Evolutionary conservation across 1,140 invertebrate species (phyloP), one percentile per base, ranked within the genome.

Genomic region (Papilio aristodemus): DNA sequence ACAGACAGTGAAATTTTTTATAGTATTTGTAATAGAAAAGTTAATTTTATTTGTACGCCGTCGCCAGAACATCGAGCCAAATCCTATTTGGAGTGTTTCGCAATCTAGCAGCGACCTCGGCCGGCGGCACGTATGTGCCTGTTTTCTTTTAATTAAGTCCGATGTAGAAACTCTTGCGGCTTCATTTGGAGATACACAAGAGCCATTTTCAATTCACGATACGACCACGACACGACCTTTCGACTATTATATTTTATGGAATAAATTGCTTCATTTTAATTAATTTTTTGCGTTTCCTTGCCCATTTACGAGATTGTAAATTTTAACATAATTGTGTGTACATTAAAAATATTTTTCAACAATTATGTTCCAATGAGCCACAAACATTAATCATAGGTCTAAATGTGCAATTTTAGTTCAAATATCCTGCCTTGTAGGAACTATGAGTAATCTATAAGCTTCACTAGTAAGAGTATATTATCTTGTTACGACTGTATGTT

Each of bases 71-170:
- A 64, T 64, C 37, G 63, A 36, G 43, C 41, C 41, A 66, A 66
- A 50, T 66, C 63, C 41, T 46, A 66, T 66, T 66, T 66, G 43
- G 63, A 25, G 41, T 66, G 43, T 41, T 25, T 63, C 60, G 32
- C 67, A 63, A 57, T 69, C 41, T 68, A 38, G 36, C 70, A 37
- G 64, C 67, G 69, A 71, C 67, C 78, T 73, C 76, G 74, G 19
- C 22, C 63, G 41, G n/a, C 41, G 41, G 25, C 41, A 63, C 38
- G 60, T 80, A 74, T 70, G 68, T 22, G 69, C 71, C 73, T 78
- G 78, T 80, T 80, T 80, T 75, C 76, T 75, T 78, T 80, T 78
- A 80, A 80, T 80, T 80, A 80, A 76, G 71, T 76, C 63, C 71
- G 57, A 72, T 77, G 69, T 69, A 71, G 72, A 68, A 71, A 72